phyloP scores from a whole-genome alignment of 2,888 invertebrate species.

The Philonicus albiceps region DNA sequence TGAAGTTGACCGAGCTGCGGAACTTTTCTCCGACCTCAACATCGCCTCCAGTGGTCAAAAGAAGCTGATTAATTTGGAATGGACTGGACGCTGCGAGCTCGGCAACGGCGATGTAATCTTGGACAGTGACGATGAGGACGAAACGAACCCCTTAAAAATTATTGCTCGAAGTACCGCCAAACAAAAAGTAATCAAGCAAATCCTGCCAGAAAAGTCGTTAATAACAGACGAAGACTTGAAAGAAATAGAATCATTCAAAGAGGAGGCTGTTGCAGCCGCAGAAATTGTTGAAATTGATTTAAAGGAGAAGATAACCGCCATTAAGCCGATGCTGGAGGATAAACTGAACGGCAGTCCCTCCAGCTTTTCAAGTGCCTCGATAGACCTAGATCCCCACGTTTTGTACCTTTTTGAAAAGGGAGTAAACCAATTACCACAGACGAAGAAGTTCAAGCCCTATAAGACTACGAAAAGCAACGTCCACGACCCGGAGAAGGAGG shows the following conservation, averaged over 20 bases:
- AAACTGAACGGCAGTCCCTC: neutral
- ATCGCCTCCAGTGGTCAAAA: conserved; percentile 56
- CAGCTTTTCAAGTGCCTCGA: conserved; percentile 20
- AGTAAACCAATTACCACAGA: conserved; percentile 43
- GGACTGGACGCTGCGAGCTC: conserved; percentile 53
- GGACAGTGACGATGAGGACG: conserved; percentile 60
- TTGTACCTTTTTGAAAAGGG: conserved; percentile 57
- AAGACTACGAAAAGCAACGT: conserved; percentile 60
- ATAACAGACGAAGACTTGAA: conserved; percentile 58
- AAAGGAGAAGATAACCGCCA: conserved; percentile 47
- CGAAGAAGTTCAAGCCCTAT: conserved; percentile 59
- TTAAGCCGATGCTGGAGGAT: conserved; percentile 48
- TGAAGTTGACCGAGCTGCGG: conserved; percentile 57
- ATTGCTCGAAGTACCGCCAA: conserved; percentile 59
- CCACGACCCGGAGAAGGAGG: conserved; percentile 60
- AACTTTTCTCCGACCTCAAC: conserved; percentile 58
- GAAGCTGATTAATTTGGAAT: conserved; percentile 57
- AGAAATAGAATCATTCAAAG: conserved; percentile 57
- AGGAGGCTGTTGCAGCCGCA: conserved; percentile 46
- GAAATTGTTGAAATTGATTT: conserved; percentile 54
- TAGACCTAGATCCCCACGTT: conserved; percentile 56
- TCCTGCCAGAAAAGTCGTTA: conserved; percentile 53
- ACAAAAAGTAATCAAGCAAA: conserved; percentile 55
- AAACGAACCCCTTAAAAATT: conserved; percentile 58
- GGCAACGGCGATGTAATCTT: conserved; percentile 52